Evolutionary conservation across 2,888 invertebrate species (phyloP), one percentile per base, ranked within the genome.

Genomic region (Plemyria rubiginata): DNA sequence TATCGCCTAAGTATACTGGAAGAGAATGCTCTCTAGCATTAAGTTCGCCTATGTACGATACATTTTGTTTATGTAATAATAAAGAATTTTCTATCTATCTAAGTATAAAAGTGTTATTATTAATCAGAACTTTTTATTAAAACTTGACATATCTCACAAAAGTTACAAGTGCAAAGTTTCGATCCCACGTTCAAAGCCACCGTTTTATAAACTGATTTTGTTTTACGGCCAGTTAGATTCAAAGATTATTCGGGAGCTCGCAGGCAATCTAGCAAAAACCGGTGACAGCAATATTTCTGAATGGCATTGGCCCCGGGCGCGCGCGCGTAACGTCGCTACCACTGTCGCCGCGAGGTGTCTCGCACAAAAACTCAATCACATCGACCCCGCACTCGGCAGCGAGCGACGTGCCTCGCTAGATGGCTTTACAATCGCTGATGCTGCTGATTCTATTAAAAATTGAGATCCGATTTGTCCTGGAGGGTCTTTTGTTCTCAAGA

Each of bases 201-300:
- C 41, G 51, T 52, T 63, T 66, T 60, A 69, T 65, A 56, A 79
- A 77, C 78, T 79, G 80, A 82, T 84, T 85, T 77, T 70, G 75
- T 79, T 85, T 88, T 89, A 88, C 80, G 79, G 81, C 79, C 85
- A 86, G 87, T 88, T 84, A 82, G 82, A 85, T 86, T 84, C 78
- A 77, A 77, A 86, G 88, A 87, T 88, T 85, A 82, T 79, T 80
- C 70, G 70, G 73, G 72, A 70, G 78, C 73, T 73, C 68, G 71
- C 68, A 75, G 74, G 78, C 81, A 78, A 84, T 82, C 78, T 80
- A 70, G 67, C 78, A 80, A 82, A 85, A 81, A 77, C 81, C 80
- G 80, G 82, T 86, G 86, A 82, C 86, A 82, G 81, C 84, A 78
- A 75, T 80, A 80, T 81, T 81, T 81, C 75, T 73, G 78, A 82